Evolutionary conservation across 2,113 vertebrate species (phyloP).

Genomic region (Planiliza haematocheilus): DNA sequence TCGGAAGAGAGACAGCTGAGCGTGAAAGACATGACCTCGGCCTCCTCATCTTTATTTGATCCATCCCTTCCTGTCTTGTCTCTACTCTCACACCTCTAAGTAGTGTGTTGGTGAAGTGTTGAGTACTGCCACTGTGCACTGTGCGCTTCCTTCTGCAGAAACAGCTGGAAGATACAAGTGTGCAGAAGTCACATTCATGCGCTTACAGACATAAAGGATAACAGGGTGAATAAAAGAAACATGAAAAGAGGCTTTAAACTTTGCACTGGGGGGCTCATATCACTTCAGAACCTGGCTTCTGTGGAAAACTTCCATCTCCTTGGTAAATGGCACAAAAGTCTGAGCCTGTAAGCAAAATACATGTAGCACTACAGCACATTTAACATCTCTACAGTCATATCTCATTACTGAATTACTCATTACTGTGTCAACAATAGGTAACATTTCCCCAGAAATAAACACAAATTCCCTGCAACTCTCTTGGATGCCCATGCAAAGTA

Average conservation of each 20-base stretch:
- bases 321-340: no score
- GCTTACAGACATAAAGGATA: background rate
- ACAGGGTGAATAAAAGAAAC: no score
- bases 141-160: background rate
- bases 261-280: no score
- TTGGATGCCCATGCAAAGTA: constrained; percentile 1
- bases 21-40: constrained; percentile 30
- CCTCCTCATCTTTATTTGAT: constrained; percentile 48
- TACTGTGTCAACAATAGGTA: background rate
- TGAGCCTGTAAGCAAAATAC: no score
- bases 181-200: background rate
- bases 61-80: constrained; percentile 1
- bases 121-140: background rate
- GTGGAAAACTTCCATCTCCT: no score
- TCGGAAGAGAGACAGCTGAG: constrained; percentile 34
- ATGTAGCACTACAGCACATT: no score
- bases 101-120: no score
- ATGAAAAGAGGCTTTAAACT: no score
- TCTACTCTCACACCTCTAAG: background rate
- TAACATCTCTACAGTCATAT: no score
- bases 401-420: no score
- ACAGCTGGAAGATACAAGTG: background rate
- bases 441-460: background rate
- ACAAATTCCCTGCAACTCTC: background rate
- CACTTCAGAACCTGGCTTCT: no score